Base-by-base conservation (phyloP, 2,797 vertebrate species). In the Ficedula albicollis region DNA sequence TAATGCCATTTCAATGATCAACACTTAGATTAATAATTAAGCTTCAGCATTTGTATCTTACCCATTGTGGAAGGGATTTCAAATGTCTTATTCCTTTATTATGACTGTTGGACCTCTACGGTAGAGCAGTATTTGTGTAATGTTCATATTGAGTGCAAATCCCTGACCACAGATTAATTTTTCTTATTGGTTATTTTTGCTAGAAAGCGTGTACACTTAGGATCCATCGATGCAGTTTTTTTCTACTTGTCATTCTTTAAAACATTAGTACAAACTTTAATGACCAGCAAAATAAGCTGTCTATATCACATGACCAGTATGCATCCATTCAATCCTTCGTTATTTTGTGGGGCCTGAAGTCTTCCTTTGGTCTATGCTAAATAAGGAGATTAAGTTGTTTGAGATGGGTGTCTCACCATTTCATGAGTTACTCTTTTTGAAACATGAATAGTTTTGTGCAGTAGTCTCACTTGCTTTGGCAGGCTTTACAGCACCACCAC, bases 281-380 rank as follows among this genome's bases (percentile, higher is more conserved):
- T 78, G 25, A 60, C 39, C 17, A 23, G 18, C 7, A 27, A 46
- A 9, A 49, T 49, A 44, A 89, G 5, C 8, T 62, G 20, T 29
- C 38, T 58, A 5, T 79, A 13, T 76, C 26, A 20, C 9, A 2
- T 32, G 17, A 26, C 15, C 0, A 0, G 1, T 7, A 2, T 58
- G 13, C 2, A 1, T 51, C 30, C 46, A 8, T 83, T 73, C 49
- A 73, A n/a, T 87, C 27, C 34, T 58, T 10, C 4, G 4, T 58
- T 10, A 11, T 78, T 86, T 72, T 82, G 3, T 30, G 23, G 8
- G 11, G 10, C 38, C n/a, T 72, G 51, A 69, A 32, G 27, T 73
- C 34, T 87, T 63, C 20, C n/a, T 89, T 79, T 91, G 43, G 9
- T 66, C 49, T 60, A 11, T 80, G 54, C 15, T n/a, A 27, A 54